Conservation (phyloP, 2,888 invertebrate genomes). For the Kryphioiulus occultus region DNA sequence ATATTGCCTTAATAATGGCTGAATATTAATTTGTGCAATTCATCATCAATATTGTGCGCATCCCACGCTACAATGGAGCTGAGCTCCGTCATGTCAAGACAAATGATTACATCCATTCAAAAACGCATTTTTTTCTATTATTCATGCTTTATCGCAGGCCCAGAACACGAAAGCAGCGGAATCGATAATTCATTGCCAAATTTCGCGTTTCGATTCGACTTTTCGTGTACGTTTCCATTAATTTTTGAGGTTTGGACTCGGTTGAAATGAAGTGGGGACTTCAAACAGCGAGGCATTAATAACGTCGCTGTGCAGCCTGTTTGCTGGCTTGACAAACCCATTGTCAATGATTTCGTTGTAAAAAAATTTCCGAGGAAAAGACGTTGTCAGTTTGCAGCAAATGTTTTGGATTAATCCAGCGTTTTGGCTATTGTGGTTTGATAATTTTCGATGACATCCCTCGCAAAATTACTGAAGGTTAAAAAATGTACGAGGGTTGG, state of each 20-base stretch:
- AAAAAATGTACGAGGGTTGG: too few species aligned
- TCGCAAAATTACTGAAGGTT: too few species aligned
- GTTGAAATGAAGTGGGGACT: neutral
- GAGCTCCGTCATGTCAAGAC: constrained; percentile 7
- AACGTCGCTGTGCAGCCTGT: neutral
- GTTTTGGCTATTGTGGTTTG: too few species aligned
- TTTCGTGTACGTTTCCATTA: neutral
- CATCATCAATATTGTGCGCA: constrained; percentile 19
- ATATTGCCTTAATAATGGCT: constrained; percentile 26
- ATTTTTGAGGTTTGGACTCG: constrained; percentile 12
- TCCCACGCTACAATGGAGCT: constrained; percentile 16
- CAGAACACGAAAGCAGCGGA: neutral
- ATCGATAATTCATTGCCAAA: constrained; percentile 20
- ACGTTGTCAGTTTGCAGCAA: too few species aligned
- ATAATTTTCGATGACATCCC: too few species aligned
- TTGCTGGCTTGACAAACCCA: too few species aligned
- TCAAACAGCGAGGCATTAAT: neutral
- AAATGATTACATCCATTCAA: constrained; percentile 10
- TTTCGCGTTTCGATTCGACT: constrained; percentile 30
- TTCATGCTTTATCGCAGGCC: neutral
- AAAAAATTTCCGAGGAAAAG: too few species aligned
- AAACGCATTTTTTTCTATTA: constrained; percentile 18
- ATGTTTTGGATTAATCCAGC: too few species aligned
- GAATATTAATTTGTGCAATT: constrained; percentile 35
- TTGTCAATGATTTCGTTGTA: too few species aligned